Percentiles rank a stretch among this genome's conserved stretches.
These are phyloP conservation scores for Lasiommata megera DNA, from an alignment of 2,888 invertebrate genomes.

Conservation along the genomic window DNA sequence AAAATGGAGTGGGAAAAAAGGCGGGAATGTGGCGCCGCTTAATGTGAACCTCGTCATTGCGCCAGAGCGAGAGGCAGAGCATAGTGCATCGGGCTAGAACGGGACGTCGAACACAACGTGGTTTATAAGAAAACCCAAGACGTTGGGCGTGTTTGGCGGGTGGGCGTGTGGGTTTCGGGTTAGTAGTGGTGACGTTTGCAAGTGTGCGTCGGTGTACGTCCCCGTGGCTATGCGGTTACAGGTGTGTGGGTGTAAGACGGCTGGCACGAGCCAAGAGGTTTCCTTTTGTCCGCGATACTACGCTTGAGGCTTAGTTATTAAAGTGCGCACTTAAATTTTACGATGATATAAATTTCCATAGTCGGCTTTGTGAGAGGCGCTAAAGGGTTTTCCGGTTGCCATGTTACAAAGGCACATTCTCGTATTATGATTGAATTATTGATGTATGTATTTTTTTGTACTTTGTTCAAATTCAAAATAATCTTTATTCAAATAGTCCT, in stretches of 20 bases:
- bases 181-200: constrained; percentile 54
- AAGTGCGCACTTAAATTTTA: constrained; percentile 74
- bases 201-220: constrained; percentile 52
- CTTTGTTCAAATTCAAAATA: not conserved
- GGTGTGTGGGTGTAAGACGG: constrained; percentile 55
- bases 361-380: constrained; percentile 49
- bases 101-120: constrained; percentile 75
- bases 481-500: no score
- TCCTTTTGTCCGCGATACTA: constrained; percentile 78
- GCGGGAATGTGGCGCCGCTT: constrained; percentile 81
- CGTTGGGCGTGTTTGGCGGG: constrained; percentile 81
- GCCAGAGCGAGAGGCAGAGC: constrained; percentile 56
- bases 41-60: constrained; percentile 81
- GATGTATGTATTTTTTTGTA: not conserved
- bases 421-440: constrained; percentile 11
- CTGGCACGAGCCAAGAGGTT: constrained; percentile 52
- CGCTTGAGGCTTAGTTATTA: constrained; percentile 74
- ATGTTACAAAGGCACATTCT: constrained; percentile 19
- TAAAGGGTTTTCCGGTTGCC: constrained; percentile 42
- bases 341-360: constrained; percentile 62
- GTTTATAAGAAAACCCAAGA: constrained; percentile 82
- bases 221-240: constrained; percentile 56
- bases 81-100: constrained; percentile 42
- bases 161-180: constrained; percentile 73
- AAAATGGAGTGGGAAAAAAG: constrained; percentile 83